A percentile compares a stretch with the other conserved stretches of the same genome.
Conservation (phyloP, 2,888 invertebrate species). For the Imbricaverruca yamaguchii region DNA sequence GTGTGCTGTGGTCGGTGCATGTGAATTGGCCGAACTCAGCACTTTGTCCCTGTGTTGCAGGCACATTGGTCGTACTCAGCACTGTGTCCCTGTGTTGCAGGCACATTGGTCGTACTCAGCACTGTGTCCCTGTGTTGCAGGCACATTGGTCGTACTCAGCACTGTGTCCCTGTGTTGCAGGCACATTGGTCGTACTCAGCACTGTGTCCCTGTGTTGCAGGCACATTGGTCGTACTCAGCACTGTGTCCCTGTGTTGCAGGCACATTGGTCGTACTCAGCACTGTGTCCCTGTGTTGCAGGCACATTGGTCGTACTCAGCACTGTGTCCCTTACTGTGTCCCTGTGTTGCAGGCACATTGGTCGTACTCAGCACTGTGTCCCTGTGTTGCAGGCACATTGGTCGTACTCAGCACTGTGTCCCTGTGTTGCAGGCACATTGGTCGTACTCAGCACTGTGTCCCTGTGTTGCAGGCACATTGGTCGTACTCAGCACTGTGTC, state of each 20-base stretch:
- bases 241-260: conserved; percentile 45
- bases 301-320: conserved; percentile 51
- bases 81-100: conserved; percentile 45
- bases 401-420: no score
- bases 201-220: conserved; percentile 45
- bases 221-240: conserved; percentile 51
- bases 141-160: conserved; percentile 51
- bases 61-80: conserved; percentile 51
- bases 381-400: conserved; percentile 60
- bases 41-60: conserved; percentile 45
- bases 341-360: conserved; percentile 60
- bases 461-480: conserved; percentile 60
- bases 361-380: no score
- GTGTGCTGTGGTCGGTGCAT: no score
- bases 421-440: conserved; percentile 60
- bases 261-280: conserved; percentile 51
- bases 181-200: conserved; percentile 51
- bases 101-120: conserved; percentile 51
- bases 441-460: no score
- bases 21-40: no score
- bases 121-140: conserved; percentile 45
- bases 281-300: conserved; percentile 45
- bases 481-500: no score
- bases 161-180: conserved; percentile 45
- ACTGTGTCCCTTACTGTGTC: no score